Percentiles rank a stretch among this genome's conserved stretches.
phyloP scores from a whole-genome alignment of 2,797 vertebrate species.

The Enteromius radiatus region DNA sequence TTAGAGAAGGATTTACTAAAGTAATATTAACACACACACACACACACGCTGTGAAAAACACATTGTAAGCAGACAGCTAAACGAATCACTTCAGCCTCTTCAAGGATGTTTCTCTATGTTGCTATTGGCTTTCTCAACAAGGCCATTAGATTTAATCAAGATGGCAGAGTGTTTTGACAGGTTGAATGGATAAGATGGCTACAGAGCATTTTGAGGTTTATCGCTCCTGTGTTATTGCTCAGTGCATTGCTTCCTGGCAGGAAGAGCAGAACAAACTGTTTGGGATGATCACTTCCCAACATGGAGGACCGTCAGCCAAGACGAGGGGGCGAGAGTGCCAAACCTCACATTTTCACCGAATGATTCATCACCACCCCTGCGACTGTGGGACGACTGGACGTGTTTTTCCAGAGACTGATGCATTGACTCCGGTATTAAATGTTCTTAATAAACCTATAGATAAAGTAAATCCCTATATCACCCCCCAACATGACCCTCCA shows the following conservation, averaged over 20 bases:
- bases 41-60: background rate
- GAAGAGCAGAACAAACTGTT: slow-evolving; percentile 43
- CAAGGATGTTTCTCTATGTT: slow-evolving; percentile 9
- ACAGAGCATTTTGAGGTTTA: slow-evolving; percentile 13
- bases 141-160: slow-evolving; percentile 13
- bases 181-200: slow-evolving; percentile 28
- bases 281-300: slow-evolving; percentile 42
- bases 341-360: slow-evolving; percentile 44
- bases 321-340: slow-evolving; percentile 45
- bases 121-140: slow-evolving; percentile 6
- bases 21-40: background rate
- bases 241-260: slow-evolving; percentile 41
- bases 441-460: background rate
- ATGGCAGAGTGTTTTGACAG: slow-evolving; percentile 30
- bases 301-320: slow-evolving; percentile 39
- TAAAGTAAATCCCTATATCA: background rate
- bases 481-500: background rate
- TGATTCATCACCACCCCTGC: slow-evolving; percentile 53
- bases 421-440: background rate
- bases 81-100: slow-evolving; percentile 5
- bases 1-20: background rate
- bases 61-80: background rate
- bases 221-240: slow-evolving; percentile 15
- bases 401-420: slow-evolving; percentile 38
- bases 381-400: slow-evolving; percentile 15